Conservation (phyloP, 2,888 invertebrate genomes). For the Allacma fusca region DNA sequence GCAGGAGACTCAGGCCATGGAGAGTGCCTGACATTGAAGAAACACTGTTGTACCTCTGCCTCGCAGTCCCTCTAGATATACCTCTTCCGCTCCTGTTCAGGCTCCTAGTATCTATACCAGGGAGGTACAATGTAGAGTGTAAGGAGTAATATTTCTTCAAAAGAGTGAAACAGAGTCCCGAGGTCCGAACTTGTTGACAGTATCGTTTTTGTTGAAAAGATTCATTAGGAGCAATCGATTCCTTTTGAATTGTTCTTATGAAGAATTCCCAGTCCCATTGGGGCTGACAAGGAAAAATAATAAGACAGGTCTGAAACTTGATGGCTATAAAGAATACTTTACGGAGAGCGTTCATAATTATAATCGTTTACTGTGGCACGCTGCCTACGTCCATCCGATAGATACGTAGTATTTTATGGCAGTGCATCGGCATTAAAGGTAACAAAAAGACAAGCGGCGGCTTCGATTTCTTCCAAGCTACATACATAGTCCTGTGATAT, state of each 20-base stretch:
- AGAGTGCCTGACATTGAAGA: background rate
- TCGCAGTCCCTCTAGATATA: too few relatives aligned
- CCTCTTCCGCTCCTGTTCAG: background rate
- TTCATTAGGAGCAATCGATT: slow-evolving; percentile 22
- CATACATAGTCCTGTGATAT: too few relatives aligned
- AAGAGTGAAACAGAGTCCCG: background rate
- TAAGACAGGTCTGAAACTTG: slow-evolving; percentile 16
- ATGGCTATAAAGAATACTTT: slow-evolving; percentile 18
- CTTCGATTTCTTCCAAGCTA: slow-evolving; percentile 27
- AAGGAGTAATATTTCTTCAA: background rate
- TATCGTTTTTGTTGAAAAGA: slow-evolving; percentile 20
- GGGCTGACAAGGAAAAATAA: slow-evolving; percentile 16
- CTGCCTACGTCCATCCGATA: slow-evolving; percentile 27
- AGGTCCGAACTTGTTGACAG: slow-evolving; percentile 18
- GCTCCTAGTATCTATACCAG: too few relatives aligned
- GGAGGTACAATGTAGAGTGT: background rate
- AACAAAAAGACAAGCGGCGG: slow-evolving; percentile 38
- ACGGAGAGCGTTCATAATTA: slow-evolving; percentile 4
- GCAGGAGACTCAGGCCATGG: too few relatives aligned
- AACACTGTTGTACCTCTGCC: background rate
- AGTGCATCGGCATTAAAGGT: slow-evolving; percentile 37
- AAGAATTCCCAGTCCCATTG: slow-evolving; percentile 5
- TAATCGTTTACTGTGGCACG: slow-evolving; percentile 32
- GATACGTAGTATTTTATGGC: slow-evolving; percentile 33
- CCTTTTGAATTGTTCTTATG: background rate